These are phyloP conservation scores for Drosophila algonquin DNA, from an alignment of 2,888 invertebrate species.

Conservation along the genomic window DNA sequence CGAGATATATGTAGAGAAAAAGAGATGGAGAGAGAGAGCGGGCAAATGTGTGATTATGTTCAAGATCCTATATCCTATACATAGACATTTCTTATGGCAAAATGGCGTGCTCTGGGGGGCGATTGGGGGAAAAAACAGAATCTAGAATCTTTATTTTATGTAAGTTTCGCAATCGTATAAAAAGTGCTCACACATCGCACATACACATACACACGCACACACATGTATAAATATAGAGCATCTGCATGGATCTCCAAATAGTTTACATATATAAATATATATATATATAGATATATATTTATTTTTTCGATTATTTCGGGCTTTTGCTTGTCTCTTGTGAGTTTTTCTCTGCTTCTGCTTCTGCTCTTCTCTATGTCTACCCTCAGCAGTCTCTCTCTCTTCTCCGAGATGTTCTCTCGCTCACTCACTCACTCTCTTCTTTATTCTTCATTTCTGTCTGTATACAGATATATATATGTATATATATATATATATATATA, in stretches of 20 bases:
- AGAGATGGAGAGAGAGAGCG: background rate
- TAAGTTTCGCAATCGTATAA: slow-evolving; percentile 47
- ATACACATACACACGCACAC: background rate
- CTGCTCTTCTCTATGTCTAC: slow-evolving; percentile 5
- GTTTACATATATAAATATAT: slow-evolving; percentile 75
- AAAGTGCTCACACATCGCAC: slow-evolving; percentile 41
- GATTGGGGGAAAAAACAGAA: background rate
- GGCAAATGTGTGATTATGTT: background rate
- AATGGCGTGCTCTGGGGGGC: background rate
- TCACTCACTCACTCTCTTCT: slow-evolving; percentile 52
- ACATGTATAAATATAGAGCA: slow-evolving; percentile 77
- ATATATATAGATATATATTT: slow-evolving; percentile 54
- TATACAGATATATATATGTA: slow-evolving; percentile 53
- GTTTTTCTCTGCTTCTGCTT: slow-evolving; percentile 11
- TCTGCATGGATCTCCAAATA: slow-evolving; percentile 70
- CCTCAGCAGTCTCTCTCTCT: slow-evolving; percentile 16
- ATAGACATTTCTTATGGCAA: slow-evolving; percentile 13
- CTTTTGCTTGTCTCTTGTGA: slow-evolving; percentile 50
- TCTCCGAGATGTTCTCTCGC: slow-evolving; percentile 42
- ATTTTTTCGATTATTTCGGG: slow-evolving; percentile 53
- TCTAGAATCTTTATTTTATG: slow-evolving; percentile 13
- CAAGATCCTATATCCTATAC: slow-evolving; percentile 6
- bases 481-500: slow-evolving; percentile 63
- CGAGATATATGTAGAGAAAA: slow-evolving; percentile 3
- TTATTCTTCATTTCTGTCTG: slow-evolving; percentile 17